Percentiles rank a stretch among this genome's conserved stretches.
Evolutionary conservation across 1,140 invertebrate species (phyloP).

Genomic region (Ericerus pela): DNA sequence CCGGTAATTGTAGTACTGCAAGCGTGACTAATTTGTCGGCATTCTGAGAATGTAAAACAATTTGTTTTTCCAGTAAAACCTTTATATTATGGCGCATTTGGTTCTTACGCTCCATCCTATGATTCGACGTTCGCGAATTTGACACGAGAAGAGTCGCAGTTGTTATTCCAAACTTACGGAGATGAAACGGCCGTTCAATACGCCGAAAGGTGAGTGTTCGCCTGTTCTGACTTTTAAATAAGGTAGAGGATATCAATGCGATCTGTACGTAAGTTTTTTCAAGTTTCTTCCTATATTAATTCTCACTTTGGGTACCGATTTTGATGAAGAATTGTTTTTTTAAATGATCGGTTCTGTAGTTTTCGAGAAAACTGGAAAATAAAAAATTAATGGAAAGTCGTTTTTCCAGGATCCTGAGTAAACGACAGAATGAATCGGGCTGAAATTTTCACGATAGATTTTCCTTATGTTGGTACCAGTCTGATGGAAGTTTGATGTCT

Average conservation of each 20-base stretch:
- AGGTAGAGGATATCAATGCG: too few relatives aligned
- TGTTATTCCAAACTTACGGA: conserved; percentile 82
- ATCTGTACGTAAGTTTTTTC: not conserved
- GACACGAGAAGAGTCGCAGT: conserved; percentile 81
- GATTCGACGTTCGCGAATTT: conserved; percentile 91
- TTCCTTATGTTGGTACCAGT: too few relatives aligned
- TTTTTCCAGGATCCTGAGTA: too few relatives aligned
- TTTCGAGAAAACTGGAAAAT: too few relatives aligned
- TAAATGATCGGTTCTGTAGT: too few relatives aligned
- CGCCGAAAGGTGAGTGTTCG: conserved; percentile 45
- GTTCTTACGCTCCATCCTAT: conserved; percentile 85
- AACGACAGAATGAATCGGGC: too few relatives aligned
- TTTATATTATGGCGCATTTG: conserved; percentile 85
- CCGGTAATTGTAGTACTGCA: conserved; percentile 31
- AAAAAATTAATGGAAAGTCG: too few relatives aligned
- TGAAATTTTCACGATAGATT: too few relatives aligned
- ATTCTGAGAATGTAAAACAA: conserved; percentile 11
- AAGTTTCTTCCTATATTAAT: not conserved
- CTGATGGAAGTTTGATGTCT: too few relatives aligned
- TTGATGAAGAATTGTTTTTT: too few relatives aligned
- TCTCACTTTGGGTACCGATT: not conserved
- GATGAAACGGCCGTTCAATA: conserved; percentile 76
- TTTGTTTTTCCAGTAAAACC: conserved; percentile 51
- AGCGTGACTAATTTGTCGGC: not conserved
- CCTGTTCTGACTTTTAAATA: not conserved